A percentile compares a stretch with the other conserved stretches of the same genome.
Evolutionary conservation across 2,888 invertebrate species (phyloP).

Genomic region (Andrena bicolor): DNA sequence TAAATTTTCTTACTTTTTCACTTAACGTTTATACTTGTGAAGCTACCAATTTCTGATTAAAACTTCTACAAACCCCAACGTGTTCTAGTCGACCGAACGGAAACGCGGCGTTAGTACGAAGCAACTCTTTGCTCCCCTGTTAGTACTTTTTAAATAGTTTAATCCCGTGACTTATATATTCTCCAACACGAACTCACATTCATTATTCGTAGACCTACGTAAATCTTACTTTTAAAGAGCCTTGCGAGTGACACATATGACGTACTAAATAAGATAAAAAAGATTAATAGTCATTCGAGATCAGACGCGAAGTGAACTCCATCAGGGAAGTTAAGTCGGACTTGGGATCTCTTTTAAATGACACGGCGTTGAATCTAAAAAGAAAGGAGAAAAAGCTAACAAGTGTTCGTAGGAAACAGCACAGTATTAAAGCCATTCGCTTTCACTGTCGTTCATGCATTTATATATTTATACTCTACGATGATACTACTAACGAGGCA

Average conservation of each 20-base stretch:
- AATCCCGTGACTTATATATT: constrained; percentile 30
- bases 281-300: background rate
- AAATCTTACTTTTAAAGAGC: background rate
- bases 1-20: constrained; percentile 41
- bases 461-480: constrained; percentile 40
- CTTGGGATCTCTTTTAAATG: background rate
- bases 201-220: constrained; percentile 16
- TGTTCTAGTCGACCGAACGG: constrained; percentile 53
- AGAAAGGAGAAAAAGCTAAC: background rate
- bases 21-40: constrained; percentile 26
- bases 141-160: constrained; percentile 15
- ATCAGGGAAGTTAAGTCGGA: background rate
- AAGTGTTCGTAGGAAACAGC: constrained; percentile 21
- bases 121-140: constrained; percentile 10
- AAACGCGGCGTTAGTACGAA: constrained; percentile 20
- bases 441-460: constrained; percentile 48
- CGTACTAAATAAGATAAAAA: background rate
- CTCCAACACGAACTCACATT: background rate
- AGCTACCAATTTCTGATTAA: constrained; percentile 48
- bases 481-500: constrained; percentile 5
- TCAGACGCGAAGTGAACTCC: background rate
- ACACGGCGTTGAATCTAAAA: background rate
- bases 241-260: background rate
- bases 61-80: constrained; percentile 37
- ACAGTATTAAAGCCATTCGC: constrained; percentile 60